Conservation (phyloP, 2,888 invertebrate genomes). For the Tortrix viridana region DNA sequence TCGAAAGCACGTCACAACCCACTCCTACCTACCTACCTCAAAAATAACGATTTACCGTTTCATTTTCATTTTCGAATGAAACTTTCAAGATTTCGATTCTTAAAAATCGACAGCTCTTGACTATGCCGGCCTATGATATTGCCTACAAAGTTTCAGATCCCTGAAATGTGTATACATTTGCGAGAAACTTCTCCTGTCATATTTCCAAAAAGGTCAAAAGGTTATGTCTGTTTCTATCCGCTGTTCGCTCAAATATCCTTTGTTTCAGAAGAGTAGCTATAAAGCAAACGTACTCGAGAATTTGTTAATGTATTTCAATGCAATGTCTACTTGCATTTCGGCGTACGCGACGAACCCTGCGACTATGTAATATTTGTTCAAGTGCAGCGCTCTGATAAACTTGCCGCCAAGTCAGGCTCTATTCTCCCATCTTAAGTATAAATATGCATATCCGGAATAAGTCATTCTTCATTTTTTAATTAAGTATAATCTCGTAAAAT, state of each 20-base stretch:
- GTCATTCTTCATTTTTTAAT: not conserved
- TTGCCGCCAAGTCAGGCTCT: conserved; percentile 39
- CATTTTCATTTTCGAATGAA: no score
- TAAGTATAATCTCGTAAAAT: not conserved
- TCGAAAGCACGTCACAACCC: no score
- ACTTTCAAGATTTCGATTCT: no score
- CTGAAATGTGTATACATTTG: no score
- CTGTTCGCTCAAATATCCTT: not conserved
- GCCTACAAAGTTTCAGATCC: no score
- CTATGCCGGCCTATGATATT: no score
- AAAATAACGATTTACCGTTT: no score
- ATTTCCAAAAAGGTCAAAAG: no score
- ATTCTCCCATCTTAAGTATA: conserved; percentile 35
- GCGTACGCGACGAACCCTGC: conserved; percentile 25
- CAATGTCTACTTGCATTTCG: conserved; percentile 32
- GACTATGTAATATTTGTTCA: conserved; percentile 47
- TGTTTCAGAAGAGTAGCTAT: conserved; percentile 15
- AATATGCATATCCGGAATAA: not conserved
- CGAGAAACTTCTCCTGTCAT: no score
- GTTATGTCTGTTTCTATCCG: not conserved
- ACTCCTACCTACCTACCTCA: no score
- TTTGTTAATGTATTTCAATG: conserved; percentile 35
- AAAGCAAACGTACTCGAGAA: conserved; percentile 16
- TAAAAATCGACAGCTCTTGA: no score
- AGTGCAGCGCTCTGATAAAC: conserved; percentile 46